phyloP scores from a whole-genome alignment of 2,113 vertebrate genomes.

The Mustelus asterias region DNA sequence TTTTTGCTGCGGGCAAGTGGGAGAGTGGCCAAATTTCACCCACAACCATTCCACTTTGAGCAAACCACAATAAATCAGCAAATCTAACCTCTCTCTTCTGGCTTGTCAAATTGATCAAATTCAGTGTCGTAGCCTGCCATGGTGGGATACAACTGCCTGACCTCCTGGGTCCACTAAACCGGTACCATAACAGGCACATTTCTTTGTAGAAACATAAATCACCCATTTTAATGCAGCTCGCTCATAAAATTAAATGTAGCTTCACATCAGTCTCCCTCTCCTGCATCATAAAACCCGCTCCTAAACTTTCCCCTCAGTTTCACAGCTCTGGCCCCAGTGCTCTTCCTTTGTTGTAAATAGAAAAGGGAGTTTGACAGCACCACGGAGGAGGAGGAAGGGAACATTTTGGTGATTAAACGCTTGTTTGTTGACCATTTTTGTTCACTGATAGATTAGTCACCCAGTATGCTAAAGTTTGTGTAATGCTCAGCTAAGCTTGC shows the following conservation, averaged over 20 bases:
- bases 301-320: background rate
- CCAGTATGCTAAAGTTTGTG: background rate
- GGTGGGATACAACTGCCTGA: no score
- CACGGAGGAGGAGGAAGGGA: background rate
- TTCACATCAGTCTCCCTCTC: background rate
- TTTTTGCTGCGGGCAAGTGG: no score
- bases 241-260: background rate
- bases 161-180: no score
- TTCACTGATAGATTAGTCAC: background rate
- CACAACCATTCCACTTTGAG: no score
- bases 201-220: background rate
- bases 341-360: background rate
- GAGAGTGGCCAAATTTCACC: no score
- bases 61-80: no score
- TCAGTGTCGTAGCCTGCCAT: no score
- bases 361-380: background rate
- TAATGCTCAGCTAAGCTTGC: background rate
- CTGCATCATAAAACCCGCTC: background rate
- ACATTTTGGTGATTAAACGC: background rate
- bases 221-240: background rate
- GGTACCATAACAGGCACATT: background rate
- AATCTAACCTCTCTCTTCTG: no score
- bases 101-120: no score
- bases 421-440: background rate
- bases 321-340: background rate